Evolutionary conservation across 1,140 invertebrate genomes (phyloP), one percentile per base, ranked within the genome.

Genomic region (Dreissena rostriformis): DNA sequence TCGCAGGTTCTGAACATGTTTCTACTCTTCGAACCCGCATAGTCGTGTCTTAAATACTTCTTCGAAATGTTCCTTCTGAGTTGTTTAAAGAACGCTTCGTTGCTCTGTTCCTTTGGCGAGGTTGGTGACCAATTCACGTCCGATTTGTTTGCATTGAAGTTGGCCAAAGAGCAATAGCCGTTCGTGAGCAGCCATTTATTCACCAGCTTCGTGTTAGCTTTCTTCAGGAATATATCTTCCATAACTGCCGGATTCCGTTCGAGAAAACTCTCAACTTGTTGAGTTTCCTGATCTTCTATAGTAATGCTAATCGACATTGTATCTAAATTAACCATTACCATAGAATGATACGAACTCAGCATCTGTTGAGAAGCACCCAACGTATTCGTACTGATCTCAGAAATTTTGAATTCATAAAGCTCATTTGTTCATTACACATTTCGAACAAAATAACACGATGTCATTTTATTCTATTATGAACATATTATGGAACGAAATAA

Each of bases 171-270:
- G 19, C 93, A 87, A 82, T 94, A 95, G 11, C 94, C 94, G 86
- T 94, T 94, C 0, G 90, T 82, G 6, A 93, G 87, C 7, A 95
- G 88, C 95, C 95, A 95, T 78, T 92, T 93, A 89, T 95, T 95
- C 28, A 95, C 91, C 0, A 94, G 87, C 0, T 71, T 81, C 0
- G 94, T 75, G 79, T 95, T 94, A 0, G 94, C 94, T 88, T 94
- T 94, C 26, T 92, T 89, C 7, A 95, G 79, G 84, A 95, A 94
- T 78, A 95, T 94, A 67, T 95, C 94, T 51, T 93, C 86, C 73
- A 92, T 91, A 49, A 88, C 87, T 12, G 94, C 93, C 0, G 94
- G 93, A 82, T 95, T 93, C 6, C 87, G 81, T 72, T 95, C 94
- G 52, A 95, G 88, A 94, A 94, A 95, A 75, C 92, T 92, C 81